Evolutionary conservation across 1,140 invertebrate genomes (phyloP).

Genomic region (Berghia stephanieae): DNA sequence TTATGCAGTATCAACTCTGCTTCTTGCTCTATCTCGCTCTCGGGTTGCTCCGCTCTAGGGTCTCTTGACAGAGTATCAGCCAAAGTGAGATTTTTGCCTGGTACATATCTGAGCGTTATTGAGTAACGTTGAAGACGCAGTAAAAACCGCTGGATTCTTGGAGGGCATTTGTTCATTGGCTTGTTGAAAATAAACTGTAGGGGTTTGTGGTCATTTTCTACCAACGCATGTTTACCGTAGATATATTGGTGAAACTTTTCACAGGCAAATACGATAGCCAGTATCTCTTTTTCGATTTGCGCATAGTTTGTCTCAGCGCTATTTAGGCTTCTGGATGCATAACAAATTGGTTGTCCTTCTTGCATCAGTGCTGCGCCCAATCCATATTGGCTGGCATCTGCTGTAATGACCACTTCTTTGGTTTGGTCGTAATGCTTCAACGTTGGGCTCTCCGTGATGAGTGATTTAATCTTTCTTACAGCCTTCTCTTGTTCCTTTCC

Average conservation of each 20-base stretch:
- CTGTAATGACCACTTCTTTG: constrained; percentile 33
- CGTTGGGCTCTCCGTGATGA: constrained; percentile 27
- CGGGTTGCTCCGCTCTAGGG: not conserved
- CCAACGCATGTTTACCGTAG: constrained; percentile 54
- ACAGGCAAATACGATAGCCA: constrained; percentile 70
- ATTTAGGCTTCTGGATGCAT: constrained; percentile 40
- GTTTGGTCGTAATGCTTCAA: constrained; percentile 35
- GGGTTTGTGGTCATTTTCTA: constrained; percentile 59
- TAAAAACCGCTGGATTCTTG: constrained; percentile 37
- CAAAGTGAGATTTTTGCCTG: constrained; percentile 37
- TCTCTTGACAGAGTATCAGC: constrained; percentile 37
- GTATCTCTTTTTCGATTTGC: constrained; percentile 70
- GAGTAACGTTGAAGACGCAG: constrained; percentile 37
- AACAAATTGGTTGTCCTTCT: constrained; percentile 38
- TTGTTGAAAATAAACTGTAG: constrained; percentile 43
- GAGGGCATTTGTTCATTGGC: constrained; percentile 31
- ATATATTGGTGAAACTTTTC: constrained; percentile 70
- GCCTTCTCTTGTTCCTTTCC: constrained; percentile 18
- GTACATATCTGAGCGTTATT: constrained; percentile 24
- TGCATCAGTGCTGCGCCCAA: constrained; percentile 41
- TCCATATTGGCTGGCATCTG: constrained; percentile 40
- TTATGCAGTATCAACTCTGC: not conserved
- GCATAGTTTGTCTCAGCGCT: constrained; percentile 67
- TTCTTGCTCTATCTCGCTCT: not conserved
- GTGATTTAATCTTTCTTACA: constrained; percentile 29